A percentile compares a stretch with the other conserved stretches of the same genome.
phyloP scores from a whole-genome alignment of 2,113 vertebrate species.

The Leucosticte australis region DNA sequence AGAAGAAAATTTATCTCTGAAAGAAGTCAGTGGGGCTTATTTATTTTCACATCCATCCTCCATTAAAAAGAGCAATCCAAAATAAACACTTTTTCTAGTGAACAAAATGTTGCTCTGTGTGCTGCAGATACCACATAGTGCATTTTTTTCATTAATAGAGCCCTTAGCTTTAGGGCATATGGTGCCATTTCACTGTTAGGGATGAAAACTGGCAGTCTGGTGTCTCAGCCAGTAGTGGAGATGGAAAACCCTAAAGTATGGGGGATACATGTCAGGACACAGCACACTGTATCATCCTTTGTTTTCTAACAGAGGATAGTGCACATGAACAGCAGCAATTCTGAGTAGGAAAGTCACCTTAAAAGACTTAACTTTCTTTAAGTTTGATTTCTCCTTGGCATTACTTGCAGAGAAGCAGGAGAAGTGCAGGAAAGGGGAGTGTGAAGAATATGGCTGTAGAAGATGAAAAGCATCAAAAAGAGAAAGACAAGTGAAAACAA shows the following conservation, averaged over 20 bases:
- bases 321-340: not conserved
- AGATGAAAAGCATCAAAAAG: not conserved
- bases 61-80: not conserved
- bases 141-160: not conserved
- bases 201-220: not conserved
- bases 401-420: not conserved
- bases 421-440: not conserved
- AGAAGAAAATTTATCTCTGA: not conserved
- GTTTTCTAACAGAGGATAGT: not conserved
- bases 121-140: not conserved
- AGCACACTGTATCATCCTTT: not conserved
- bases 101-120: not conserved
- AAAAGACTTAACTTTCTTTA: not conserved
- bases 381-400: fast-evolving
- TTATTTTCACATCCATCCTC: not conserved
- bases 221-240: not conserved
- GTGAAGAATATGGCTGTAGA: not conserved
- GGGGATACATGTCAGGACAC: not conserved
- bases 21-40: not conserved
- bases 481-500: not conserved
- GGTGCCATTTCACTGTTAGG: not conserved
- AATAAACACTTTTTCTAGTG: not conserved
- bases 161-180: not conserved
- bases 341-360: not conserved
- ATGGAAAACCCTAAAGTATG: not conserved